Evolutionary conservation across 2,797 vertebrate species (phyloP).

Genomic region (Platyrinchus mystaceus): DNA sequence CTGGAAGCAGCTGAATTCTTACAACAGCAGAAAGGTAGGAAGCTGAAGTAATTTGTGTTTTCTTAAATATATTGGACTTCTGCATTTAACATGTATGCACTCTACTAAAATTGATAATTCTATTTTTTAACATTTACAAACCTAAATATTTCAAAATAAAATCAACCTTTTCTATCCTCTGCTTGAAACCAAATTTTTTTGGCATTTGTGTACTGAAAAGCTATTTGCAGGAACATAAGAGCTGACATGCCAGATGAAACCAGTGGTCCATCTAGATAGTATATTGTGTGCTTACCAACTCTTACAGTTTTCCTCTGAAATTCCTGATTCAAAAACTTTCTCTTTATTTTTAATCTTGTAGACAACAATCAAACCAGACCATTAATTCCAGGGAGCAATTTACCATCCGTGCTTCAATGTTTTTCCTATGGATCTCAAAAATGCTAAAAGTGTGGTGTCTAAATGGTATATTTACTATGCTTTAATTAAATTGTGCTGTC

Average conservation of each 20-base stretch:
- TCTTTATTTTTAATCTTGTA: constrained; percentile 50
- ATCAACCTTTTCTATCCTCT: constrained; percentile 27
- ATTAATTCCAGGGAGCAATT: constrained; percentile 28
- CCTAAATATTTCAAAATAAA: background rate
- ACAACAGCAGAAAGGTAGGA: background rate
- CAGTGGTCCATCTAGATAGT: constrained; percentile 26
- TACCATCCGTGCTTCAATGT: background rate
- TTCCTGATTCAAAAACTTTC: constrained; percentile 28
- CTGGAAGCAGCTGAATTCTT: background rate
- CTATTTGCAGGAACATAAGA: background rate
- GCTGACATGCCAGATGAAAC: constrained; percentile 12
- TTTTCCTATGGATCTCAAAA: constrained; percentile 46
- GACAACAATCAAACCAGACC: constrained; percentile 24
- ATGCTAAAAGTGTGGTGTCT: background rate
- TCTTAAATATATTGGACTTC: background rate
- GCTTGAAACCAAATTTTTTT: background rate
- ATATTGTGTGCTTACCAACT: constrained; percentile 21
- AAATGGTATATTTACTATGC: constrained; percentile 35
- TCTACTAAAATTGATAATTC: background rate
- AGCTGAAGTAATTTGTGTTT: background rate
- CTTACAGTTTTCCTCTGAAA: constrained; percentile 43
- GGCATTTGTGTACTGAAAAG: background rate
- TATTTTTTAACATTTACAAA: background rate
- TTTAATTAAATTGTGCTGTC: constrained; percentile 31
- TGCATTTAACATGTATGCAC: background rate